Evolutionary conservation across 2,888 invertebrate genomes (phyloP).

Genomic region (Elysia crispata): DNA sequence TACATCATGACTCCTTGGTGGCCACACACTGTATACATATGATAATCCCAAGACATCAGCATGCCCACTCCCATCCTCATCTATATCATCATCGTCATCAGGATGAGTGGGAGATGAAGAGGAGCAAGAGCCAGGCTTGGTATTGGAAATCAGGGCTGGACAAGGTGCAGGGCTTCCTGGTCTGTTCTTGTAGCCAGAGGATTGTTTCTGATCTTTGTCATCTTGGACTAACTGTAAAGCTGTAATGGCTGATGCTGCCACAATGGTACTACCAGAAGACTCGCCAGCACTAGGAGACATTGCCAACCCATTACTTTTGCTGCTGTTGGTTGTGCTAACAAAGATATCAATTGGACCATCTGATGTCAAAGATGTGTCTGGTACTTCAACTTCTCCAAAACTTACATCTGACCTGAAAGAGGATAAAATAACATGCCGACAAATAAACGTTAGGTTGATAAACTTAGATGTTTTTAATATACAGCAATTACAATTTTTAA

Average conservation of each 20-base stretch:
- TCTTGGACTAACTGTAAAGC: no score
- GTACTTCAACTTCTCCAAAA: conserved; percentile 53
- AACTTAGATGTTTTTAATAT: no score
- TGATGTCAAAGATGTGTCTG: conserved; percentile 27
- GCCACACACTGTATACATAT: conserved; percentile 43
- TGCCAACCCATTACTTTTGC: background rate
- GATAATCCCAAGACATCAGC: conserved; percentile 14
- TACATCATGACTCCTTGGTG: conserved; percentile 37
- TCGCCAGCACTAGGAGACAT: conserved; percentile 34
- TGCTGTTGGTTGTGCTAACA: background rate
- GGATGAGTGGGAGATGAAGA: conserved; percentile 53
- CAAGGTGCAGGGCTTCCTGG: conserved; percentile 43
- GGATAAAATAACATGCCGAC: no score
- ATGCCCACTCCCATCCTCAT: no score
- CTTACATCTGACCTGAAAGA: conserved; percentile 50
- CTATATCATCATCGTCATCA: conserved; percentile 48
- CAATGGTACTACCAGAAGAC: conserved; percentile 42
- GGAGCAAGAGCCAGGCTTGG: conserved; percentile 10
- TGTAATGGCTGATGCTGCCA: background rate
- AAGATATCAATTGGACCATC: conserved; percentile 42
- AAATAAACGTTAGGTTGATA: no score
- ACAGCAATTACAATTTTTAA: no score
- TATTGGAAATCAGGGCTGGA: conserved; percentile 21
- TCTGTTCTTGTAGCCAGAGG: conserved; percentile 14
- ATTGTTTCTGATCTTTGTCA: background rate